Base-by-base conservation (phyloP, 2,888 invertebrate species). In the Eudasyphora cyanicolor region DNA sequence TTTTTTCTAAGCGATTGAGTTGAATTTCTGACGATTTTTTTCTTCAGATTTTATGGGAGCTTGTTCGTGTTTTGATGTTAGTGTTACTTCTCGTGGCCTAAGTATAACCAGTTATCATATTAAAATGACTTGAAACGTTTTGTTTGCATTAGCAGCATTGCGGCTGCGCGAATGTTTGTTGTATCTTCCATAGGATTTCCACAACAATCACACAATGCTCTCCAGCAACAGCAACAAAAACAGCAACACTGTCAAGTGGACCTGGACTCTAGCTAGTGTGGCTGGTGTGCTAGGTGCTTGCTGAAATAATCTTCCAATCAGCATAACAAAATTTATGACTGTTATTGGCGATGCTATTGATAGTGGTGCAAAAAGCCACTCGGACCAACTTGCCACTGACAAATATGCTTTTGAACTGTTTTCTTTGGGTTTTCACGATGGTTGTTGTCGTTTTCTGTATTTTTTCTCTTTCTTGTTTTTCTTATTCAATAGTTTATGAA, bases 261-360 rank as follows among this genome's bases (percentile, higher is more conserved):
- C 54, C 21, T 12, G n/a, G 45, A 45, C 45, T 12, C n/a, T n/a
- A 17, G 27, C 29, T 6, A 32, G n/a, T 29, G n/a, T n/a, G 29
- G 4, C 17, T n/a, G 24, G 24, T 42, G 64, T 76, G 75, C 45
- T 80, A n/a, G 24, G 24, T 57, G 57, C 64, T 64, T 73, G 71
- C 67, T 42, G 45, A 21, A 67, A 38, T 76, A 81, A 81, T 81
- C 76, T 76, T 73, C 67, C 76, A 81, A 81, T 81, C 81, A 76
- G 67, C 81, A 67, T 64, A 76, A 76, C 73, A 76, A 64, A 76
- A 81, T 81, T 76, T 81, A 81, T 73, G 76, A 73, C 81, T 81
- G 14, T 76, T 71, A 80, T 80, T 80, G 75, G 70, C 51, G 79
- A 81, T 73, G 45, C 71, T 24, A 73, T 73, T 57, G 81, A 76